These are phyloP conservation scores for Drosophila demipolita DNA, from an alignment of 2,888 invertebrate species.

Conservation along the genomic window DNA sequence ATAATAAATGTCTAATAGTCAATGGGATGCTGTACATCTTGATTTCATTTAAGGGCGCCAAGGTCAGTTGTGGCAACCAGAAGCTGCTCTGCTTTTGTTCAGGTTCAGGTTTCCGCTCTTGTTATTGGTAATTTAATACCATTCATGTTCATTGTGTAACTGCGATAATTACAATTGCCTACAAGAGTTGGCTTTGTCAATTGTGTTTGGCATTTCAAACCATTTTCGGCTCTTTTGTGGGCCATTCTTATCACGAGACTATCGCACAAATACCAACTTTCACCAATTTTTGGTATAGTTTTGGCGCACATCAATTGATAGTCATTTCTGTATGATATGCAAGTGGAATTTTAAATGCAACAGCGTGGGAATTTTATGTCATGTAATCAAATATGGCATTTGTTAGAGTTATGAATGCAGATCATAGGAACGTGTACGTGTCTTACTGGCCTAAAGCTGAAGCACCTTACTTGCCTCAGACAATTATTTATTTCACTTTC, in stretches of 20 bases:
- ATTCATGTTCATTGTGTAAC: slow-evolving; percentile 61
- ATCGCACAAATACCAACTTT: slow-evolving; percentile 38
- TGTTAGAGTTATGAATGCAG: slow-evolving; percentile 40
- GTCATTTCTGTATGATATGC: slow-evolving; percentile 51
- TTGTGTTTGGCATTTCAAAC: slow-evolving; percentile 59
- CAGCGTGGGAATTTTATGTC: slow-evolving; percentile 40
- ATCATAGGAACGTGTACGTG: slow-evolving; percentile 21
- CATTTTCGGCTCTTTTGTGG: slow-evolving; percentile 12
- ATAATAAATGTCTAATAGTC: slow-evolving; percentile 66
- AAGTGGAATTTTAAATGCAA: slow-evolving; percentile 52
- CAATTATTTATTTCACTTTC: slow-evolving; percentile 46
- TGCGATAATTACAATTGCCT: slow-evolving; percentile 37
- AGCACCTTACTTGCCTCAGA: slow-evolving; percentile 1
- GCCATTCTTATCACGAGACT: slow-evolving; percentile 23
- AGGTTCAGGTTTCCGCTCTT: slow-evolving; percentile 32
- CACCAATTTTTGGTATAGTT: slow-evolving; percentile 38
- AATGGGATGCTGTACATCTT: slow-evolving; percentile 54
- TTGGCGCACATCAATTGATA: slow-evolving; percentile 45
- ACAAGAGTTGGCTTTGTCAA: slow-evolving; percentile 18
- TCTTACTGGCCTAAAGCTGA: neutral
- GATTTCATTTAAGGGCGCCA: slow-evolving; percentile 39
- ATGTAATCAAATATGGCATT: slow-evolving; percentile 14
- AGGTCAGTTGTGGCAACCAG: slow-evolving; percentile 51
- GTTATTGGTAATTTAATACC: slow-evolving; percentile 65
- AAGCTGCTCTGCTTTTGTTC: slow-evolving; percentile 47